Evolutionary conservation across 92 coral and sea anemone species (phyloP), one percentile per base, ranked within the genome.

Genomic region (Phymanthus crucifer): DNA sequence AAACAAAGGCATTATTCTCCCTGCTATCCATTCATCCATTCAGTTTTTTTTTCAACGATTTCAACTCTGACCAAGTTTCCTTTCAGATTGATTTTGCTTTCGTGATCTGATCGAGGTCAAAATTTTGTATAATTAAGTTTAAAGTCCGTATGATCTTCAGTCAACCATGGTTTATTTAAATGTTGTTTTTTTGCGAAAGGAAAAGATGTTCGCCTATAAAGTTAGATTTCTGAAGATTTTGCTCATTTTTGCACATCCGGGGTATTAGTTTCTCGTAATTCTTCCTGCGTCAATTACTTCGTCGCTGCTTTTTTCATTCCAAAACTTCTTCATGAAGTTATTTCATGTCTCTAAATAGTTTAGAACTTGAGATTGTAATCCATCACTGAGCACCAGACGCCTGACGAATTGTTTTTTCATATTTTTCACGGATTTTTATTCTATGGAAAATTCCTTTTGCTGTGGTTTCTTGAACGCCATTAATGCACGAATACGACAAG

Each of bases 341-440:
- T 61, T 61, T 27, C 33, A 29, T 61, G 68, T 61, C 34, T 61
- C 68, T 61, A 61, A 27, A 24, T 29, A 61, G 68, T 26, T 61
- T 1, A 26, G 16, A 61, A 61, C 29, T 54, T 61, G 33, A 61
- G 29, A 61, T 33, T 61, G 35, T 61, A 61, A 61, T 61, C 13
- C 23, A n/a, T 27, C n/a, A n/a, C n/a, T 61, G 68, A 61, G 34
- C 68, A 61, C 68, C n/a, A 61, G 68, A 61, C 36, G 32, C n/a
- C n/a, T 61, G 68, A 61, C 26, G 35, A 61, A 0, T 27, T 61
- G 16, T 17, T 2, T 43, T 5, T 43, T 43, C 1, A 10, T 43
- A 10, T 43, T 12, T 24, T 61, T 61, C 29, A 54, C 21, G 23
- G 64, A 16, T 4, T 50, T 57, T 27, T 16, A 61, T 24, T 61